Conservation (phyloP, 2,888 invertebrate genomes). For the Cephalotes varians region DNA sequence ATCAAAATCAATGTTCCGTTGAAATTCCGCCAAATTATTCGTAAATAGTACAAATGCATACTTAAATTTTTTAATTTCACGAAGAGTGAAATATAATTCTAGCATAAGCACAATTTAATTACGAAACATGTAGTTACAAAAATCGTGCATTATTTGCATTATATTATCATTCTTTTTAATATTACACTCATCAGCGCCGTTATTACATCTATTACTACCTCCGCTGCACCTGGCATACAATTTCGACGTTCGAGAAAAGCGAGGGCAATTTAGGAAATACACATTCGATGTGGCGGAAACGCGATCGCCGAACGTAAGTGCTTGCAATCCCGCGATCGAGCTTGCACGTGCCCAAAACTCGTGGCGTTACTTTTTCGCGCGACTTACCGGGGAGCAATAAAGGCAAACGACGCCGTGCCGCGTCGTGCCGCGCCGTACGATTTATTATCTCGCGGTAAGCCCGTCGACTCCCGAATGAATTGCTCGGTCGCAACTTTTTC, state of each 20-base stretch:
- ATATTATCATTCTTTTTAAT: background rate
- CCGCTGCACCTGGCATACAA: background rate
- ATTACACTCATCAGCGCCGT: background rate
- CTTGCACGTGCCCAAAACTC: constrained; percentile 47
- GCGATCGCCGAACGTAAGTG: constrained; percentile 40
- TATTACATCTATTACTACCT: background rate
- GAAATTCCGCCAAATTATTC: background rate
- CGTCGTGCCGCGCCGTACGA: constrained; percentile 49
- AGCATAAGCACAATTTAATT: background rate
- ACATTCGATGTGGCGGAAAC: constrained; percentile 37
- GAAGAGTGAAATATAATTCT: background rate
- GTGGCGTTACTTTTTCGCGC: constrained; percentile 44
- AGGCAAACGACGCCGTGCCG: constrained; percentile 48
- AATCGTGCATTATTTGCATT: background rate
- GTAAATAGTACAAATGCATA: background rate
- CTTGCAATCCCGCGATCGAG: constrained; percentile 28
- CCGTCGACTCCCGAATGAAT: constrained; percentile 71
- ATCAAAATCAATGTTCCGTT: constrained; percentile 24
- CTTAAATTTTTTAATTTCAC: background rate
- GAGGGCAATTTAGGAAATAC: constrained; percentile 24
- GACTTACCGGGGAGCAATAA: constrained; percentile 56
- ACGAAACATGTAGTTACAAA: background rate
- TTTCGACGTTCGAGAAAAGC: constrained; percentile 5
- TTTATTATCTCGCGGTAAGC: constrained; percentile 69
- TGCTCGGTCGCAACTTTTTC: constrained; percentile 72